phyloP scores from a whole-genome alignment of 2,113 vertebrate species.

The Tragulus kanchil region DNA sequence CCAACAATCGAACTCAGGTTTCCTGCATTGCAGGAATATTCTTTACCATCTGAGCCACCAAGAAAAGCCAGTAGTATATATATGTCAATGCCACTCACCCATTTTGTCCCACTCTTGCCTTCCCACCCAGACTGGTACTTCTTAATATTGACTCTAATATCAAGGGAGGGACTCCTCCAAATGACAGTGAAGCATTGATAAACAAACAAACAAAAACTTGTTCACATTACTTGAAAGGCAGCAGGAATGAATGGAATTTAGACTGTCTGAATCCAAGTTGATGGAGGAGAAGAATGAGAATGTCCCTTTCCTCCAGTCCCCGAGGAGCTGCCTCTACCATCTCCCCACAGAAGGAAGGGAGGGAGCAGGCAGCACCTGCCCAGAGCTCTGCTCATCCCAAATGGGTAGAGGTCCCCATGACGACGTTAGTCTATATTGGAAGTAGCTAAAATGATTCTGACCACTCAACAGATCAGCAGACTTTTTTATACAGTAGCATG shows the following conservation, averaged over 20 bases:
- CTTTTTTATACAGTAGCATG: background rate
- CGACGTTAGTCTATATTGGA: background rate
- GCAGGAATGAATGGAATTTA: background rate
- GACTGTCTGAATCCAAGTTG: background rate
- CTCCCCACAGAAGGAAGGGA: background rate
- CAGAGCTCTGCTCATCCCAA: background rate
- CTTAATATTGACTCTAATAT: background rate
- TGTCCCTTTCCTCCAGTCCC: rapidly evolving
- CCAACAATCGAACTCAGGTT: too few relatives aligned
- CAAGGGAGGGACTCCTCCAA: background rate
- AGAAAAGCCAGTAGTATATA: too few relatives aligned
- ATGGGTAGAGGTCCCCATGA: background rate
- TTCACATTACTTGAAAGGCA: background rate
- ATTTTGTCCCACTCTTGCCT: too few relatives aligned
- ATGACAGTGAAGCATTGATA: background rate
- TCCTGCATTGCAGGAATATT: too few relatives aligned
- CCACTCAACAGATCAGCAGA: background rate
- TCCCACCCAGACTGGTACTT: background rate
- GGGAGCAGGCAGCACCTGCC: background rate
- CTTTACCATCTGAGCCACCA: too few relatives aligned
- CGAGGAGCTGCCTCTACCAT: background rate
- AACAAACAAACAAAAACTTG: too few relatives aligned
- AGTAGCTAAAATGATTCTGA: background rate
- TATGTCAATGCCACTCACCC: too few relatives aligned
- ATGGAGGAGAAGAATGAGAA: background rate